Conservation (phyloP, 2,888 invertebrate species). For the Cerceris rybyensis region DNA sequence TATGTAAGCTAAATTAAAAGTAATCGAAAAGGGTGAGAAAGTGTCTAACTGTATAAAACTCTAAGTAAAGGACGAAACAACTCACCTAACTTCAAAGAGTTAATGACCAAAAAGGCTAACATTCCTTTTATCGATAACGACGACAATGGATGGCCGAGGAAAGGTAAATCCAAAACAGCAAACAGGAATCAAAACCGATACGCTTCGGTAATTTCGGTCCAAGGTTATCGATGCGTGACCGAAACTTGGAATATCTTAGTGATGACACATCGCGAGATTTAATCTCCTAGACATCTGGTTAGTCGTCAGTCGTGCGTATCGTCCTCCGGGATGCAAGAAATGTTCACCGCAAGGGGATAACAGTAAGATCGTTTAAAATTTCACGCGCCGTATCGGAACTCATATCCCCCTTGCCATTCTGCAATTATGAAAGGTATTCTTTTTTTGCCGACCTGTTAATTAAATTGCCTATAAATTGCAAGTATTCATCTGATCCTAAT, state of each 20-base stretch:
- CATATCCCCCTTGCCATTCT: too few species aligned
- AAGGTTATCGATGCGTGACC: conserved; percentile 1
- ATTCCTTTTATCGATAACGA: too few species aligned
- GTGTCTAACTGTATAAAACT: too few species aligned
- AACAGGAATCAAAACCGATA: not conserved
- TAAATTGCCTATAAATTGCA: too few species aligned
- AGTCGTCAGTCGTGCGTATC: not conserved
- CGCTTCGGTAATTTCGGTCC: not conserved
- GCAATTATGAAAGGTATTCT: too few species aligned
- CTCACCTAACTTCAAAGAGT: too few species aligned
- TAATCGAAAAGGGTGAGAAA: too few species aligned
- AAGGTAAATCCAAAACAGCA: not conserved
- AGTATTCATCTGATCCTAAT: too few species aligned
- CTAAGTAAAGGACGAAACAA: too few species aligned
- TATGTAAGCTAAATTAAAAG: too few species aligned
- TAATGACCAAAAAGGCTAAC: too few species aligned
- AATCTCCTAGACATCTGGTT: not conserved
- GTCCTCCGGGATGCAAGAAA: not conserved
- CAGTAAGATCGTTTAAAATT: conserved; percentile 3
- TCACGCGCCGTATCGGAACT: not conserved
- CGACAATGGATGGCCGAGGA: not conserved
- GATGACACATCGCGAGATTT: conserved; percentile 7
- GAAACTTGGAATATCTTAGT: not conserved
- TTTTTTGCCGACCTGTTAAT: too few species aligned
- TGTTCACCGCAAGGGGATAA: not conserved